These are phyloP conservation scores for Epinephelus malabaricus DNA, from an alignment of 2,797 vertebrate species.

Conservation along the genomic window DNA sequence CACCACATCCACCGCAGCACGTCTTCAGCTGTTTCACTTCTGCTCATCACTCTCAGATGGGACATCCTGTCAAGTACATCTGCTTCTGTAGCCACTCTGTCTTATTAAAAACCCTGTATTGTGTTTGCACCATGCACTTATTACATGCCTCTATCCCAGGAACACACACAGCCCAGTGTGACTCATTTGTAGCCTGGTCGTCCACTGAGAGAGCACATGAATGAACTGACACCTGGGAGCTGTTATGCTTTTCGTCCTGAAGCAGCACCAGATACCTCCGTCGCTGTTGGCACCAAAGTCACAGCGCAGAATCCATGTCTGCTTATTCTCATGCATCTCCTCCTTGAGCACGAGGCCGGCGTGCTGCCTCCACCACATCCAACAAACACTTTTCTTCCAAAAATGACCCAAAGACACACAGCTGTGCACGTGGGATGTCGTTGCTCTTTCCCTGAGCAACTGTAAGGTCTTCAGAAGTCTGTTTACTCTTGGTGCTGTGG, in stretches of 20 bases:
- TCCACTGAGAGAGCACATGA: conserved; percentile 39
- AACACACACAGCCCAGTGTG: conserved; percentile 24
- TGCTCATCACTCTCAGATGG: conserved; percentile 65
- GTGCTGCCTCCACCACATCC: conserved; percentile 38
- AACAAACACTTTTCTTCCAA: conserved; percentile 26
- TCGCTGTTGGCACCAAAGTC: conserved; percentile 24
- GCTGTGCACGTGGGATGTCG: conserved; percentile 42
- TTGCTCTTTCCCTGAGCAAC: conserved; percentile 18
- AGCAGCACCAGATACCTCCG: conserved; percentile 9
- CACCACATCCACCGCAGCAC: conserved; percentile 52
- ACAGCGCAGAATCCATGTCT: conserved; percentile 34
- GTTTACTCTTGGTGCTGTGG: conserved; percentile 40
- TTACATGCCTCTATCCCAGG: conserved; percentile 11
- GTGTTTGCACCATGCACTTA: conserved; percentile 23
- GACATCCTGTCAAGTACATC: conserved; percentile 67
- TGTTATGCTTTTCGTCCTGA: conserved; percentile 15
- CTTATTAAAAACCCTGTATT: conserved; percentile 7
- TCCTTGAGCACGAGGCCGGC: conserved; percentile 28
- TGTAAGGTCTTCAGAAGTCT: conserved; percentile 40
- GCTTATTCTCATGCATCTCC: conserved; percentile 11
- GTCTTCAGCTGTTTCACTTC: conserved; percentile 69
- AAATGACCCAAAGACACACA: conserved; percentile 45
- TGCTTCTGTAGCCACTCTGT: conserved; percentile 25
- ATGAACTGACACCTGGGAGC: conserved; percentile 21
- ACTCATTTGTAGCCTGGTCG: background rate